These are phyloP conservation scores for Falco peregrinus DNA, from an alignment of 2,797 vertebrate genomes.

Conservation along the genomic window DNA sequence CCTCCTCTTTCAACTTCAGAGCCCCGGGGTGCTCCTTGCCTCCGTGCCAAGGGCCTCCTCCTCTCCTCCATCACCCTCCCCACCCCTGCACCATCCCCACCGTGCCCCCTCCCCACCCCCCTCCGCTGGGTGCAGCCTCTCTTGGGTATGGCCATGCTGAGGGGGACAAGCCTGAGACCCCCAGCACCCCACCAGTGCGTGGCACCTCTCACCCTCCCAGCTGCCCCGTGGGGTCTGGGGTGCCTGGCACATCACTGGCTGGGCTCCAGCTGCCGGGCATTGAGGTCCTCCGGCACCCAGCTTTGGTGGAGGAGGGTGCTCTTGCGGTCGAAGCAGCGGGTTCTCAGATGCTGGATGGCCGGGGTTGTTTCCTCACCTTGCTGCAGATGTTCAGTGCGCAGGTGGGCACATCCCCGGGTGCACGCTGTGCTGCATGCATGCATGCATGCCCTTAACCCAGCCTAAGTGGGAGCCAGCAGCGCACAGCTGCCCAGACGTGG, in stretches of 20 bases:
- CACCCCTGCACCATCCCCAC: background rate
- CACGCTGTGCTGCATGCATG: rapidly evolving
- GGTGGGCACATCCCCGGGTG: background rate
- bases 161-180: background rate
- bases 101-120: rapidly evolving
- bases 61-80: background rate
- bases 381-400: background rate
- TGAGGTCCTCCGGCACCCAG: background rate
- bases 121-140: background rate
- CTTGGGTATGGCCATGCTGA: no score
- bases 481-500: slow-evolving; percentile 10
- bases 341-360: background rate
- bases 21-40: background rate
- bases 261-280: background rate
- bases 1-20: background rate
- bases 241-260: rapidly evolving
- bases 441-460: background rate
- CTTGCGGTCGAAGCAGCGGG: rapidly evolving
- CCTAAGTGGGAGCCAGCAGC: rapidly evolving
- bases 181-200: rapidly evolving
- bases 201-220: background rate
- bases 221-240: background rate
- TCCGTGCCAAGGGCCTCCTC: rapidly evolving
- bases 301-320: background rate
- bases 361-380: background rate